Conservation (phyloP, 2,888 invertebrate species). For the Sesia apiformis region DNA sequence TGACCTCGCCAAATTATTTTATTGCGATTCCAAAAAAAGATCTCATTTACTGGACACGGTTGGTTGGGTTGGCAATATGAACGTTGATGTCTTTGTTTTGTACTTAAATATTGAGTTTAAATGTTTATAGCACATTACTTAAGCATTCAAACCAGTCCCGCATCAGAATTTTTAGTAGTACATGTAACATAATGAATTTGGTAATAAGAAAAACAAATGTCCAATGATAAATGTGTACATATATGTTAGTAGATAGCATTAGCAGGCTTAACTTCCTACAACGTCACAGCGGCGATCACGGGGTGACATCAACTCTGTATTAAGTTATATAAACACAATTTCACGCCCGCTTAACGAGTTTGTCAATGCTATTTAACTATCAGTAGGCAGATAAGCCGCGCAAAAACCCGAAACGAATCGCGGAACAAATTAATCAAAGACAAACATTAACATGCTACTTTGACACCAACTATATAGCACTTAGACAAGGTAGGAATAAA, state of each 20-base stretch:
- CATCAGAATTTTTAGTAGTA: background rate
- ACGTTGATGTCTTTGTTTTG: background rate
- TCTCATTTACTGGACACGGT: background rate
- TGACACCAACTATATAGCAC: conserved; percentile 11
- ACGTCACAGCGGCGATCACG: background rate
- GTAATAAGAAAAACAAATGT: background rate
- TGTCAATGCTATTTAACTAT: background rate
- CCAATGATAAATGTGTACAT: background rate
- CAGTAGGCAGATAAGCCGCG: background rate
- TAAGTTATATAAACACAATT: background rate
- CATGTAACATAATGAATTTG: background rate
- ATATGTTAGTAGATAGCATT: background rate
- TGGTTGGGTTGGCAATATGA: background rate
- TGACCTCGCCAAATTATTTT: background rate
- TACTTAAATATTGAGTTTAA: background rate
- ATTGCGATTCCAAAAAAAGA: background rate
- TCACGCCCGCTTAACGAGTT: background rate
- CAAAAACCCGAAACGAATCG: background rate
- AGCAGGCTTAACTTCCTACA: background rate
- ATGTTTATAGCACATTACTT: background rate
- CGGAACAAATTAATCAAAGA: conserved; percentile 3
- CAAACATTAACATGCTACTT: conserved; percentile 2
- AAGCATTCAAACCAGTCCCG: background rate
- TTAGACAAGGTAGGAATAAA: conserved; percentile 24
- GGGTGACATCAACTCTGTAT: background rate